These are phyloP conservation scores for Drosophila niveifrons DNA, from an alignment of 2,888 invertebrate species.

Conservation along the genomic window DNA sequence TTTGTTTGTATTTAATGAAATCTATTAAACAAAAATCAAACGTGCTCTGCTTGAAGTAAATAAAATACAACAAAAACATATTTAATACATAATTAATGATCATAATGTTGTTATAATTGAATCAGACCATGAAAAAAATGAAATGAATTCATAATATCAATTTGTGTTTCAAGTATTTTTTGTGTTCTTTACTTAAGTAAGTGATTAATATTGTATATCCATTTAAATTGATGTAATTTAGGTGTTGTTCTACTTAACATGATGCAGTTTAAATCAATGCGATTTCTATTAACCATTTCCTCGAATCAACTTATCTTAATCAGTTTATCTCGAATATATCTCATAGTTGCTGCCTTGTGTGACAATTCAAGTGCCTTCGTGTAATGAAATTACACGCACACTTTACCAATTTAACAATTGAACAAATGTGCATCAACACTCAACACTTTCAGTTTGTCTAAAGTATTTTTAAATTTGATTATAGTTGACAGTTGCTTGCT, in stretches of 20 bases:
- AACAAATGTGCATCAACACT: conserved; percentile 45
- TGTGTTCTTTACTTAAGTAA: too few relatives aligned
- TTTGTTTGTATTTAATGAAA: too few relatives aligned
- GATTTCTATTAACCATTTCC: conserved; percentile 44
- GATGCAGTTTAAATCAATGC: background rate
- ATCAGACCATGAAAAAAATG: too few relatives aligned
- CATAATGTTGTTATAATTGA: too few relatives aligned
- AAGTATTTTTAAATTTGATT: conserved; percentile 60
- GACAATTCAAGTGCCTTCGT: conserved; percentile 45
- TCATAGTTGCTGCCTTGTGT: conserved; percentile 41
- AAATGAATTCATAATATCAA: too few relatives aligned
- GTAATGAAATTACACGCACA: conserved; percentile 77
- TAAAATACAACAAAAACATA: too few relatives aligned
- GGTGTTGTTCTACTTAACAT: background rate
- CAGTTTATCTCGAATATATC: conserved; percentile 46
- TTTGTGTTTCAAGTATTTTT: too few relatives aligned
- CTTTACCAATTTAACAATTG: conserved; percentile 75
- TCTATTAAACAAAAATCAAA: too few relatives aligned
- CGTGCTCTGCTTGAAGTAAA: too few relatives aligned
- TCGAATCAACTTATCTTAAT: conserved; percentile 41
- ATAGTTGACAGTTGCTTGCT: conserved; percentile 44
- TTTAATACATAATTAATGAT: too few relatives aligned
- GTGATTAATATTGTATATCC: too few relatives aligned
- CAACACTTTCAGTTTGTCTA: conserved; percentile 37
- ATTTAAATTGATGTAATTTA: too few relatives aligned